Conservation (phyloP, 2,113 vertebrate genomes). For the Zosterops borbonicus region DNA sequence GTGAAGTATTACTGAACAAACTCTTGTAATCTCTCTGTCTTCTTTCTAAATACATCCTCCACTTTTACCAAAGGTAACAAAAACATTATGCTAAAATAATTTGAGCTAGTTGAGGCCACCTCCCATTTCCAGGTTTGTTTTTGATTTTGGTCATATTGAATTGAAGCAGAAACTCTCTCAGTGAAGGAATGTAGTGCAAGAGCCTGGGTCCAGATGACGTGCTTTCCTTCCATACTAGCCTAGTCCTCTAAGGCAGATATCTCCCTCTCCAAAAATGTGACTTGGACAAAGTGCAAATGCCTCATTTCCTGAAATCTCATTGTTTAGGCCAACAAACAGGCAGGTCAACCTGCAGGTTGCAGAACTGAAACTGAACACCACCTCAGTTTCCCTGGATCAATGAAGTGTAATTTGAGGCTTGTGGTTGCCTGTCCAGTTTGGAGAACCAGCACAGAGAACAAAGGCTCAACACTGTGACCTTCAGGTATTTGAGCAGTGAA, state of each 20-base stretch:
- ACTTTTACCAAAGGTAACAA: neutral
- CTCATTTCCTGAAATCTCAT: slow-evolving; percentile 29
- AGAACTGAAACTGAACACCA: neutral
- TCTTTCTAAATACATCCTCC: neutral
- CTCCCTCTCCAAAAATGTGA: neutral
- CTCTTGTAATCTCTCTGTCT: neutral
- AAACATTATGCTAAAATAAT: neutral
- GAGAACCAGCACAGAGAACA: neutral
- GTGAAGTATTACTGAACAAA: neutral
- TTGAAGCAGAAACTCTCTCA: neutral
- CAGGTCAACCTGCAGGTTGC: slow-evolving; percentile 10
- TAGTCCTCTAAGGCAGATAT: neutral
- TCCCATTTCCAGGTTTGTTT: neutral
- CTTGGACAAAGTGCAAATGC: neutral
- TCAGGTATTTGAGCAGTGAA: neutral
- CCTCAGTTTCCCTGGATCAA: neutral
- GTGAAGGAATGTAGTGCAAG: neutral
- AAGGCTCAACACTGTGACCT: neutral
- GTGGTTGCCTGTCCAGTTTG: neutral
- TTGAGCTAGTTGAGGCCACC: neutral
- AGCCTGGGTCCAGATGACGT: neutral
- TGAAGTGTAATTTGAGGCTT: slow-evolving; percentile 33
- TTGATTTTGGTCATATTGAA: neutral
- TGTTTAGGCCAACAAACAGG: slow-evolving; percentile 53
- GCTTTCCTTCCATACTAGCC: neutral